Evolutionary conservation across 2,888 invertebrate genomes (phyloP).

Genomic region (Ctenicera cuprea): DNA sequence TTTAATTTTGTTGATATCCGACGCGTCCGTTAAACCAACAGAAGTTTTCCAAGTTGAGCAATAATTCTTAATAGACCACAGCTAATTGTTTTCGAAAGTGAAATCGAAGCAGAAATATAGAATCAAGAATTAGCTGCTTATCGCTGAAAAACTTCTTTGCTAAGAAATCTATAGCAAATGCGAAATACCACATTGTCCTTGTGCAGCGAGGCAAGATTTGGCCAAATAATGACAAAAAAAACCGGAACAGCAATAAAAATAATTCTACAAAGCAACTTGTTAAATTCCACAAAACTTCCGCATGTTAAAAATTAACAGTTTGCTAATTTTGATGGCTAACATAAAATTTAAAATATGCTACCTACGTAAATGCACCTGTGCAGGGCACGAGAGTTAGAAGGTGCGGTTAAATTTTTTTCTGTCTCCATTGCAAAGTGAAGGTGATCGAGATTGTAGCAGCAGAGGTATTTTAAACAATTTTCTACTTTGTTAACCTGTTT

Average conservation of each 20-base stretch:
- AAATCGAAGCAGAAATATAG: slow-evolving; percentile 39
- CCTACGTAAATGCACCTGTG: slow-evolving; percentile 33
- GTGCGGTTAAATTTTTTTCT: slow-evolving; percentile 48
- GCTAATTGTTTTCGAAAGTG: slow-evolving; percentile 50
- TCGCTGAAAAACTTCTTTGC: neutral
- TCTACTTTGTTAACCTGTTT: slow-evolving; percentile 48
- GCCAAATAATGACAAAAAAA: slow-evolving; percentile 10
- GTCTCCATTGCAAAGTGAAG: slow-evolving; percentile 59
- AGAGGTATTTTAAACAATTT: slow-evolving; percentile 48
- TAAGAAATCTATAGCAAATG: slow-evolving; percentile 14
- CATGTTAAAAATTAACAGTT: neutral
- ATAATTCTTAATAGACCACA: slow-evolving; percentile 42
- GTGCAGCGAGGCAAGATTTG: slow-evolving; percentile 10
- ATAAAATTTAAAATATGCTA: neutral
- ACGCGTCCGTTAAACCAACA: slow-evolving; percentile 4
- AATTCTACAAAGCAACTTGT: slow-evolving; percentile 10
- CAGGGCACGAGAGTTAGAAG: slow-evolving; percentile 46
- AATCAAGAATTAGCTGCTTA: slow-evolving; percentile 2
- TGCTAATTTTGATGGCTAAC: slow-evolving; percentile 5
- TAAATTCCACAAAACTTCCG: slow-evolving; percentile 2
- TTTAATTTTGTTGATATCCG: neutral
- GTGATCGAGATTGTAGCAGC: slow-evolving; percentile 61
- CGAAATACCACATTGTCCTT: slow-evolving; percentile 20
- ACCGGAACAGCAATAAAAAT: slow-evolving; percentile 21
- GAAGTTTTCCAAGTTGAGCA: slow-evolving; percentile 29